Evolutionary conservation across 2,888 invertebrate species (phyloP).

Genomic region (Ecdyonurus torrentis): DNA sequence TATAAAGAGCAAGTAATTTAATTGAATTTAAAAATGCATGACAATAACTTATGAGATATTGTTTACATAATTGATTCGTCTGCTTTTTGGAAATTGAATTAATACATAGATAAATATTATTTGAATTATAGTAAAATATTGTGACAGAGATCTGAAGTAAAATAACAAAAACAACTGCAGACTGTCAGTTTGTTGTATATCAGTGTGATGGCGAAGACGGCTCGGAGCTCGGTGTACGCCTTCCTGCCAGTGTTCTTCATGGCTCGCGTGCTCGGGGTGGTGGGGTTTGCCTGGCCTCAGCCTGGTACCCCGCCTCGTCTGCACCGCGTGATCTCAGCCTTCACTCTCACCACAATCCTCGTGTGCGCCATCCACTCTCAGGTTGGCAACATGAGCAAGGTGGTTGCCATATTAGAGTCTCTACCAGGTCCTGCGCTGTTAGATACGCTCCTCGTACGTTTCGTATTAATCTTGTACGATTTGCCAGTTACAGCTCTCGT

Average conservation of each 20-base stretch:
- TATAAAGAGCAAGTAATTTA: too few relatives aligned
- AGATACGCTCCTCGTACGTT: background rate
- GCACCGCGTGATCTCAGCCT: background rate
- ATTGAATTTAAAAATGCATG: too few relatives aligned
- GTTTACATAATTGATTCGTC: too few relatives aligned
- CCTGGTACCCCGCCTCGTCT: background rate
- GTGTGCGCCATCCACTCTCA: background rate
- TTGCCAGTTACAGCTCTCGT: background rate
- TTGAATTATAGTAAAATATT: too few relatives aligned
- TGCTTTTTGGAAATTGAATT: too few relatives aligned
- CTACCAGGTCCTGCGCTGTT: background rate
- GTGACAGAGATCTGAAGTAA: too few relatives aligned
- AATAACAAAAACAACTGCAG: too few relatives aligned
- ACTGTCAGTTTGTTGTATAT: too few relatives aligned
- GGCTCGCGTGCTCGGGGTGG: background rate
- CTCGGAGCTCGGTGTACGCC: background rate
- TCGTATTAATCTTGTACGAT: background rate
- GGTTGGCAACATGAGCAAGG: background rate
- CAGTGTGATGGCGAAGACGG: too few relatives aligned
- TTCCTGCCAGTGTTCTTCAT: background rate
- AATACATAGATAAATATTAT: too few relatives aligned
- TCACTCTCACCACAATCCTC: background rate
- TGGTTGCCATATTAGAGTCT: background rate
- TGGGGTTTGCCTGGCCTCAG: background rate
- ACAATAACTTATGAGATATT: too few relatives aligned